Evolutionary conservation across 2,888 invertebrate species (phyloP).

Genomic region (Crepidodera aurea): DNA sequence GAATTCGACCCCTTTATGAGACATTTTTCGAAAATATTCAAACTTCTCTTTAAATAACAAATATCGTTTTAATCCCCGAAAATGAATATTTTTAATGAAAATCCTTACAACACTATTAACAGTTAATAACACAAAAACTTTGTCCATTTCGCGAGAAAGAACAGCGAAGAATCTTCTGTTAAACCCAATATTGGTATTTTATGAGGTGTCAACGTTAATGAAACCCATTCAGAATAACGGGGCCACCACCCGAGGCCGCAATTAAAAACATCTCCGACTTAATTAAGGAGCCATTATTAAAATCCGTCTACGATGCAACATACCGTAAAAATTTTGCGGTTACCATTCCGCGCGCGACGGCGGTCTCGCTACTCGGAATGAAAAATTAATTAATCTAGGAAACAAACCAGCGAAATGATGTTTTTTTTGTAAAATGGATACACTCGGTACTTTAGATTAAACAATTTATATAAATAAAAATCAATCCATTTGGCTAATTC

Average conservation of each 20-base stretch:
- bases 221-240: slow-evolving; percentile 60
- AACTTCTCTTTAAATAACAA: no score
- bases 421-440: no score
- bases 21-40: no score
- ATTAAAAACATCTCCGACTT: slow-evolving; percentile 62
- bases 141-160: slow-evolving; percentile 2
- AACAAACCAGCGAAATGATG: slow-evolving; percentile 10
- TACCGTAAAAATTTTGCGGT: slow-evolving; percentile 45
- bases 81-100: slow-evolving; percentile 8
- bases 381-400: slow-evolving; percentile 29
- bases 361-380: slow-evolving; percentile 6
- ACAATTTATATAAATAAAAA: no score
- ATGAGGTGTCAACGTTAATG: slow-evolving; percentile 61
- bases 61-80: slow-evolving; percentile 1
- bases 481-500: no score
- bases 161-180: slow-evolving; percentile 17
- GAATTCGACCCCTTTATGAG: no score
- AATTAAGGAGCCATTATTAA: slow-evolving; percentile 62
- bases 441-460: no score
- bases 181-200: slow-evolving; percentile 58
- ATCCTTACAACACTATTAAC: slow-evolving; percentile 6
- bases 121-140: slow-evolving; percentile 26
- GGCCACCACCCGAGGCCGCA: slow-evolving; percentile 56
- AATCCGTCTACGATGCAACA: slow-evolving; percentile 56
- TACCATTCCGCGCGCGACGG: not conserved